A percentile compares a stretch with the other conserved stretches of the same genome.
Conservation (phyloP, 2,797 vertebrate genomes). For the Urosaurus nigricauda region DNA sequence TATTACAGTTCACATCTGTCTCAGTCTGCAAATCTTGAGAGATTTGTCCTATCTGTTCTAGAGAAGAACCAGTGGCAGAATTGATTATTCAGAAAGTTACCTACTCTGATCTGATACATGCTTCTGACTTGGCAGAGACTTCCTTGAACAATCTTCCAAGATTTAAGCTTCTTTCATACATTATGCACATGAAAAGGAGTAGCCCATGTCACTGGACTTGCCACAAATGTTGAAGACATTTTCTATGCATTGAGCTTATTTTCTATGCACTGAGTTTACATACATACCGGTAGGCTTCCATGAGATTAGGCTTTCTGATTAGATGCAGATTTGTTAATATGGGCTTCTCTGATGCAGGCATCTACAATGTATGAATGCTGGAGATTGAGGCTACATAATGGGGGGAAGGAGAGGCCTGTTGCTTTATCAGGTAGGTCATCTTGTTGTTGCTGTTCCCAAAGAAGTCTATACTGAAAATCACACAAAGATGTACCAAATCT, state of each 20-base stretch:
- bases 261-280: not conserved
- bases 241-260: not conserved
- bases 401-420: no score
- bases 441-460: not conserved
- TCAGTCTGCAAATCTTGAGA: not conserved
- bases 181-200: not conserved
- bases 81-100: not conserved
- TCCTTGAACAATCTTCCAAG: not conserved
- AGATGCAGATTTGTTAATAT: not conserved
- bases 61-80: not conserved
- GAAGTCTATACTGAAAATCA: not conserved
- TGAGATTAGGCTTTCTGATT: not conserved
- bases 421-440: not conserved
- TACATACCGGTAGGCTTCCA: not conserved
- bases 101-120: not conserved
- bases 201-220: not conserved
- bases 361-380: not conserved
- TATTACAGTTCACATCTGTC: not conserved
- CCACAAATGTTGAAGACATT: not conserved
- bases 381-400: no score
- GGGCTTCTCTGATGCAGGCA: no score
- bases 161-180: not conserved
- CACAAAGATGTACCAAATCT: not conserved
- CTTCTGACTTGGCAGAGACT: not conserved
- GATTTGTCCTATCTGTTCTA: not conserved